Percentiles rank a stretch among this genome's conserved stretches.
Evolutionary conservation across 2,797 vertebrate species (phyloP).

Genomic region (Sebastes iracundus): DNA sequence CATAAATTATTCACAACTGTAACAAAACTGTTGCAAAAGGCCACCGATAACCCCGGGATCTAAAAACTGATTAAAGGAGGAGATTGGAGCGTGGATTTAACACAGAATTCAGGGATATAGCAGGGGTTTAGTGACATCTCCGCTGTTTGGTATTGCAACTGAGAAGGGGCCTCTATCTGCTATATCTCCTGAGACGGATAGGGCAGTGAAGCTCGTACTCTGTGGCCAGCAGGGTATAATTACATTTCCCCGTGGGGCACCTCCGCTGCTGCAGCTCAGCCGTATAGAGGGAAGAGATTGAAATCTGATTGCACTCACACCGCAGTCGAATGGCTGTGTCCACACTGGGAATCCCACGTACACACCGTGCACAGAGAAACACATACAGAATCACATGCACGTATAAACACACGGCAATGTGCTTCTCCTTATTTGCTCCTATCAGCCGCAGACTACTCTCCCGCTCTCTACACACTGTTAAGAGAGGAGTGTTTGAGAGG

Average conservation of each 20-base stretch:
- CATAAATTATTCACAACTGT: conserved; percentile 69
- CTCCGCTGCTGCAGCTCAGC: conserved; percentile 65
- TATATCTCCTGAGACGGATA: conserved; percentile 67
- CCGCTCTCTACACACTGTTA: conserved; percentile 4
- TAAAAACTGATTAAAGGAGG: conserved; percentile 50
- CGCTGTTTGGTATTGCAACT: conserved; percentile 57
- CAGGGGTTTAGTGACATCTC: conserved; percentile 38
- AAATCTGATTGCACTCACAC: conserved; percentile 70
- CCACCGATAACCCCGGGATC: conserved; percentile 58
- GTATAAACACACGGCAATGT: background rate
- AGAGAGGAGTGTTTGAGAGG: conserved; percentile 42
- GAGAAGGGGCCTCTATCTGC: conserved; percentile 51
- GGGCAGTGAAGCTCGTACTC: conserved; percentile 64
- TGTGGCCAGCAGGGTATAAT: conserved; percentile 74
- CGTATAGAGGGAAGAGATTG: conserved; percentile 62
- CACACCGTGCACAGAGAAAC: background rate
- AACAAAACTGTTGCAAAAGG: conserved; percentile 68
- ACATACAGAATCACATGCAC: background rate
- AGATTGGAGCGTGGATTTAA: conserved; percentile 44
- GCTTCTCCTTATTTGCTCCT: conserved; percentile 34
- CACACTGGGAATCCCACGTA: conserved; percentile 22
- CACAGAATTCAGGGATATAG: conserved; percentile 34
- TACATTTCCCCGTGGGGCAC: conserved; percentile 72
- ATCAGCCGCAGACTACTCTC: conserved; percentile 18
- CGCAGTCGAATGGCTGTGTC: conserved; percentile 40